Conservation (phyloP, 2,113 vertebrate species). For the Abramis brama region DNA sequence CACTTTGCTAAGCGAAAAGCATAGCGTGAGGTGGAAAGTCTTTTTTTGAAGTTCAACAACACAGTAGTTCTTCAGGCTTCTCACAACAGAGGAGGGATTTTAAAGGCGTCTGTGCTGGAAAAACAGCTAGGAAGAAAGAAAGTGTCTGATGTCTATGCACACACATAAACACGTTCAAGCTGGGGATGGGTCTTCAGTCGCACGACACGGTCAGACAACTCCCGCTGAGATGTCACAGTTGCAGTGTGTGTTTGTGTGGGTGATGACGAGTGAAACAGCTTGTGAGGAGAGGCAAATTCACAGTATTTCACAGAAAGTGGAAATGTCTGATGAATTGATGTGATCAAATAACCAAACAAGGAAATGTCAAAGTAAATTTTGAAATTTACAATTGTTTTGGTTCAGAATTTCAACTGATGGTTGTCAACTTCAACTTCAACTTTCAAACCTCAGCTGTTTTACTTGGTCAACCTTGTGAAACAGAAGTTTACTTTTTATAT, state of each 20-base stretch:
- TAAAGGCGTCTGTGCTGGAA: neutral
- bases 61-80: slow-evolving; percentile 9
- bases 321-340: slow-evolving; percentile 6
- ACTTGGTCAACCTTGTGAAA: neutral
- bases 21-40: slow-evolving; percentile 13
- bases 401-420: neutral
- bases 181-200: slow-evolving; percentile 5
- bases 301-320: neutral
- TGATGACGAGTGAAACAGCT: neutral
- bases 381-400: neutral
- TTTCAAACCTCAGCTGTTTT: neutral
- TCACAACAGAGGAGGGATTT: slow-evolving; percentile 2
- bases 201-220: slow-evolving; percentile 31
- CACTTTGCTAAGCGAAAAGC: slow-evolving; percentile 27
- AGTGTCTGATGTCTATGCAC: neutral
- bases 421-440: neutral
- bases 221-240: slow-evolving; percentile 12
- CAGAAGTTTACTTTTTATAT: neutral
- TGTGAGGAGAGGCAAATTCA: slow-evolving; percentile 7
- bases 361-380: slow-evolving; percentile 18
- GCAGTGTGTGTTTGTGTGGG: neutral
- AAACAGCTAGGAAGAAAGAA: slow-evolving; percentile 7
- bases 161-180: neutral
- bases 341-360: neutral
- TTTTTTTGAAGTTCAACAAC: slow-evolving; percentile 37